Percentiles rank a stretch among this genome's conserved stretches.
These are phyloP conservation scores for Brachyistius frenatus DNA, from an alignment of 2,113 vertebrate genomes.

Conservation along the genomic window DNA sequence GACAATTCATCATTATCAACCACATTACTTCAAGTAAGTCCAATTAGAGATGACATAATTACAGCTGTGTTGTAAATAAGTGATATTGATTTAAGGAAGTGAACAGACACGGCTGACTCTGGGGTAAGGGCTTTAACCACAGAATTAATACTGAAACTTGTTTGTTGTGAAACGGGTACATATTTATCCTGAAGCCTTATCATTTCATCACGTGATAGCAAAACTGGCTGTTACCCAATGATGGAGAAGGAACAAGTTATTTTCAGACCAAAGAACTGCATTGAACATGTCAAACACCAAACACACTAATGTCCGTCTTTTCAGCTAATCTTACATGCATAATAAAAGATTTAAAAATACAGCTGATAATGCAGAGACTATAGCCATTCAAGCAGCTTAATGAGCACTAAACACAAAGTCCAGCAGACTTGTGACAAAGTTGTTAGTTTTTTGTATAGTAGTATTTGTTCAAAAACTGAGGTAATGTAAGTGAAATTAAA, in stretches of 20 bases:
- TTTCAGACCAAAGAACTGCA: neutral
- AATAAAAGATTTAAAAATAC: too few relatives aligned
- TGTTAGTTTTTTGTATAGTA: too few relatives aligned
- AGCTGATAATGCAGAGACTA: too few relatives aligned
- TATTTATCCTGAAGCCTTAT: neutral
- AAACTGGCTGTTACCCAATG: neutral
- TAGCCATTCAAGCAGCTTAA: too few relatives aligned
- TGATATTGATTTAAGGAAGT: slow-evolving; percentile 51
- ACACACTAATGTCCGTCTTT: too few relatives aligned
- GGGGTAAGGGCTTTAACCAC: slow-evolving; percentile 8
- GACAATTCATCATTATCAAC: neutral
- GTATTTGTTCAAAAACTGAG: too few relatives aligned
- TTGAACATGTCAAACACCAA: neutral
- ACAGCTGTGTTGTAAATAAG: slow-evolving; percentile 25
- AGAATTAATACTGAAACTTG: neutral
- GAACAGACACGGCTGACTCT: neutral
- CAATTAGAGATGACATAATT: slow-evolving; percentile 40
- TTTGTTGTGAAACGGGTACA: neutral
- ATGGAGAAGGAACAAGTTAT: neutral
- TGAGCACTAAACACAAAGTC: too few relatives aligned
- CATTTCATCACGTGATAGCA: too few relatives aligned
- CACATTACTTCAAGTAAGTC: slow-evolving; percentile 12
- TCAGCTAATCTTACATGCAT: too few relatives aligned
- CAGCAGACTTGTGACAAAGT: too few relatives aligned
- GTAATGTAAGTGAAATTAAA: too few relatives aligned